Conservation (phyloP, 2,113 vertebrate genomes). For the Sitta europaea region DNA sequence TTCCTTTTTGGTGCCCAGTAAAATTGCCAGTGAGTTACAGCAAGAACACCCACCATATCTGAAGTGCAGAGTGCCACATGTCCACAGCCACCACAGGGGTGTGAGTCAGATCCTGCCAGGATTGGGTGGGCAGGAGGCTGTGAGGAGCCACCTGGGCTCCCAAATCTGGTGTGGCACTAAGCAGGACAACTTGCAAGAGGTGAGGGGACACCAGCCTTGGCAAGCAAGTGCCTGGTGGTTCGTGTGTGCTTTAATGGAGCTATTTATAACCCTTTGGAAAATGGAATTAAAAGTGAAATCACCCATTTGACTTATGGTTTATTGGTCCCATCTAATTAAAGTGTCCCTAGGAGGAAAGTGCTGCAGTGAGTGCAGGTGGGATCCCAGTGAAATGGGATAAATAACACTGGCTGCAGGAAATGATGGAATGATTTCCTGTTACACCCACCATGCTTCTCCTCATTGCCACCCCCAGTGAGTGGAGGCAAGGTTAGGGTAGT, state of each 20-base stretch:
- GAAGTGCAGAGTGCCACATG: not conserved
- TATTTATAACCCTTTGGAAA: not conserved
- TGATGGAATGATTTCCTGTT: not conserved
- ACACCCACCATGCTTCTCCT: not conserved
- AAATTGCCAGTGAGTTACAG: not conserved
- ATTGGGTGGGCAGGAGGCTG: not conserved
- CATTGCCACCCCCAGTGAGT: not conserved
- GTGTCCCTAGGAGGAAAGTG: not conserved
- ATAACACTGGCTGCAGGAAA: not conserved
- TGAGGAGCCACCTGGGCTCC: not conserved
- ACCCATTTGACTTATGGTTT: not conserved
- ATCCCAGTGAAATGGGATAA: not conserved
- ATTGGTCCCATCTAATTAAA: not conserved
- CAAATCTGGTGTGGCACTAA: not conserved
- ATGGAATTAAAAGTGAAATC: constrained; percentile 1
- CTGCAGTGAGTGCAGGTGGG: not conserved
- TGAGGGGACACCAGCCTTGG: not conserved
- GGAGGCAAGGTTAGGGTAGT: not conserved
- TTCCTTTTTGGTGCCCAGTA: not conserved
- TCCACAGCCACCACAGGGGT: not conserved
- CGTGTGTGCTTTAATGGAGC: not conserved
- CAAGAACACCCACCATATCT: not conserved
- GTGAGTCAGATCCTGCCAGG: accelerated
- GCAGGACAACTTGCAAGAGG: not conserved
- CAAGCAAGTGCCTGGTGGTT: not conserved